These are phyloP conservation scores for Sitta europaea DNA, from an alignment of 2,113 vertebrate genomes.

Conservation along the genomic window DNA sequence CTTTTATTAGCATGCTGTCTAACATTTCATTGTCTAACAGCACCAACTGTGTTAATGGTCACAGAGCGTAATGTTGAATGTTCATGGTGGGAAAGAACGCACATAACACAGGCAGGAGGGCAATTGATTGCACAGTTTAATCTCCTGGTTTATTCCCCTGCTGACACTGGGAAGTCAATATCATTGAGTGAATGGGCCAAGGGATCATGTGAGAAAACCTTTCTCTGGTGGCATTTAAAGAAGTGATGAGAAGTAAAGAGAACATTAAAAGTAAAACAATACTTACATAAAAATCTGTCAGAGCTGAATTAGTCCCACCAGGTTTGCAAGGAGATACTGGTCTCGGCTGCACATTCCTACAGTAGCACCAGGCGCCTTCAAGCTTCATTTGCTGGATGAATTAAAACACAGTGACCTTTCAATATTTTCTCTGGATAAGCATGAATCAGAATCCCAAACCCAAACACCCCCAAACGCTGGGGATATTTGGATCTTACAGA, in stretches of 20 bases:
- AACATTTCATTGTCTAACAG: conserved; percentile 8
- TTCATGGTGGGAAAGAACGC: not conserved
- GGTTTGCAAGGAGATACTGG: not conserved
- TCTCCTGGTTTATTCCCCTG: not conserved
- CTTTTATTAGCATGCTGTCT: conserved; percentile 1
- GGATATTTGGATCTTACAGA: not conserved
- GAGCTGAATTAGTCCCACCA: not conserved
- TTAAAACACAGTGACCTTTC: not conserved
- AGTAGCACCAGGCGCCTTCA: not conserved
- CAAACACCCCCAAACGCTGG: not conserved
- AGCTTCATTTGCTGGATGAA: not conserved
- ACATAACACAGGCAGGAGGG: not conserved
- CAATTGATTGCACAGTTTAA: not conserved
- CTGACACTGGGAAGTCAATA: not conserved
- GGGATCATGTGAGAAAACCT: not conserved
- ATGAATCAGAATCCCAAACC: conserved; percentile 10
- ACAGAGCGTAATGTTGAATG: not conserved
- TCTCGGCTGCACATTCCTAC: not conserved
- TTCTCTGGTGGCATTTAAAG: not conserved
- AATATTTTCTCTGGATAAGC: not conserved
- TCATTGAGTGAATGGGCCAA: not conserved
- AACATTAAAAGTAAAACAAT: not conserved
- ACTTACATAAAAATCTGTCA: not conserved
- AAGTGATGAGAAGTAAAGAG: not conserved
- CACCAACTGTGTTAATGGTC: not conserved